A percentile compares a stretch with the other conserved stretches of the same genome.
Evolutionary conservation across 2,113 vertebrate species (phyloP).

Genomic region (Sylvietta virens): DNA sequence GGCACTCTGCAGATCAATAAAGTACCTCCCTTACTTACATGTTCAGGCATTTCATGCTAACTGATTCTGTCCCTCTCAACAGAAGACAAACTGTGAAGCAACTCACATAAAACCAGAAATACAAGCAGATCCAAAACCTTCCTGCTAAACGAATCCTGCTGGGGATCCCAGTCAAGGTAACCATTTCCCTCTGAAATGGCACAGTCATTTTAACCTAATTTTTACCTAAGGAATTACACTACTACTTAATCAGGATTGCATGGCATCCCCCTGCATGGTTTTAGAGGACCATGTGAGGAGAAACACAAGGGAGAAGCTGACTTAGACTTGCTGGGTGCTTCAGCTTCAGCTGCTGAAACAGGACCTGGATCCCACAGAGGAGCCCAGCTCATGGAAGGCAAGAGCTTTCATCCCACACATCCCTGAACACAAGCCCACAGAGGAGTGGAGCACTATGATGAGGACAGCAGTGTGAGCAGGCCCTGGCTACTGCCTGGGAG

Average conservation of each 20-base stretch:
- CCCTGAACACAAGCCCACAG: background rate
- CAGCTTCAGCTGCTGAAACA: background rate
- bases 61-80: background rate
- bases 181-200: background rate
- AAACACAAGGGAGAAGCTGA: background rate
- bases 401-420: background rate
- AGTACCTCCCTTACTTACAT: background rate
- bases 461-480: background rate
- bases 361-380: accelerated
- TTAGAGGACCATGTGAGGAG: background rate
- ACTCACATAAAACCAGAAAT: background rate
- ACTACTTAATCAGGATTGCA: background rate
- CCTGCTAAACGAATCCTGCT: background rate
- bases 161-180: background rate
- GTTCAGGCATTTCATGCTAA: background rate
- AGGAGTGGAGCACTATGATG: accelerated
- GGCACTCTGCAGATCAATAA: background rate
- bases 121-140: background rate
- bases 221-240: background rate
- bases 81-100: background rate
- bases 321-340: background rate
- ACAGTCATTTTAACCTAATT: background rate
- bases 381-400: background rate
- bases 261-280: background rate
- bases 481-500: background rate